These are phyloP conservation scores for Tauraco erythrolophus DNA, from an alignment of 2,113 vertebrate species.

Conservation along the genomic window DNA sequence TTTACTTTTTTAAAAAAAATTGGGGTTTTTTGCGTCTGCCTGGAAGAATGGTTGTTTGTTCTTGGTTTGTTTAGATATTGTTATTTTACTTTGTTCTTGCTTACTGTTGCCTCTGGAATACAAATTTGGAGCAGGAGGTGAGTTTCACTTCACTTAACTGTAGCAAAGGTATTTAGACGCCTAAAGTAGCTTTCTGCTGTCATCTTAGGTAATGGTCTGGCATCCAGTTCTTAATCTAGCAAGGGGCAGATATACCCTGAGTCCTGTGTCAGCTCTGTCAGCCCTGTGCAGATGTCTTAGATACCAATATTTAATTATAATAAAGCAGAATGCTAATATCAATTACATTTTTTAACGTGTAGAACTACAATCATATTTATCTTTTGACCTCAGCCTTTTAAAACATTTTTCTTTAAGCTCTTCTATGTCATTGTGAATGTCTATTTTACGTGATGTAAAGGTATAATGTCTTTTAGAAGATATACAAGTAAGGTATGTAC, in stretches of 20 bases:
- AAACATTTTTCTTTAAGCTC: not conserved
- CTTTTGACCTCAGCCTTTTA: not conserved
- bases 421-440: not conserved
- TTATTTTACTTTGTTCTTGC: not conserved
- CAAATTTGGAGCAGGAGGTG: not conserved
- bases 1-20: too few relatives aligned
- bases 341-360: not conserved
- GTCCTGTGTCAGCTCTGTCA: not conserved
- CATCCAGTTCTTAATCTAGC: not conserved
- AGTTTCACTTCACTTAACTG: not conserved
- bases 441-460: not conserved
- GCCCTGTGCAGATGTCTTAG: not conserved
- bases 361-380: not conserved
- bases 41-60: not conserved
- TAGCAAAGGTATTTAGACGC: not conserved
- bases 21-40: too few relatives aligned
- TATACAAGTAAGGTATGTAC: not conserved
- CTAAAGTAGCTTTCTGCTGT: not conserved
- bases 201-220: not conserved
- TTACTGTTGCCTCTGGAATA: not conserved
- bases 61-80: not conserved
- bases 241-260: not conserved
- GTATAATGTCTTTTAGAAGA: not conserved
- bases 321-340: not conserved
- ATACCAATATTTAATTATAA: not conserved